Evolutionary conservation across 2,113 vertebrate genomes (phyloP).

Genomic region (Enhydra lutris): DNA sequence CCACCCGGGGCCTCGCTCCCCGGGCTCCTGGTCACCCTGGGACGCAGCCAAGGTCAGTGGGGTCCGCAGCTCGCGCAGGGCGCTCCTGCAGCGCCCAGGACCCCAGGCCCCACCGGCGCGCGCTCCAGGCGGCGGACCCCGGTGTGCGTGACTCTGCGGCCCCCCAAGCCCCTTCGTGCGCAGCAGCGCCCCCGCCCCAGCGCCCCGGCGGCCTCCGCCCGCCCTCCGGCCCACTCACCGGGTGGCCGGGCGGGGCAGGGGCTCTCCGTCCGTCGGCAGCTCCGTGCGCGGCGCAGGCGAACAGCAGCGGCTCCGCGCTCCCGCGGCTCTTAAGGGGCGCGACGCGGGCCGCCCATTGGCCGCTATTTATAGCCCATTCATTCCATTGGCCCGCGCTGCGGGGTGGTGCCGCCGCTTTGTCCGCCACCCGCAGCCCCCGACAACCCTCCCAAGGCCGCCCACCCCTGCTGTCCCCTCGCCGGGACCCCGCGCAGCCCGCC

Average conservation of each 20-base stretch:
- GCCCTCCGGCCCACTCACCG: conserved; percentile 39
- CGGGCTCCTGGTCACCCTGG: neutral
- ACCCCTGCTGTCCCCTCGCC: fast-evolving
- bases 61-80: neutral
- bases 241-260: neutral
- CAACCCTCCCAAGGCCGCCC: neutral
- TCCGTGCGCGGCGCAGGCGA: conserved; percentile 38
- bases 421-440: fast-evolving
- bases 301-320: conserved; percentile 21
- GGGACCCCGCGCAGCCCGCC: fast-evolving
- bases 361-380: conserved; percentile 91
- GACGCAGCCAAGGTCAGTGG: neutral
- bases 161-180: neutral
- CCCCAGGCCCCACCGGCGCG: neutral
- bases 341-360: conserved; percentile 85
- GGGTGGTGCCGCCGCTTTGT: conserved; percentile 49
- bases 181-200: neutral
- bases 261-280: fast-evolving
- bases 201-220: neutral
- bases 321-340: conserved; percentile 86
- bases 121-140: neutral
- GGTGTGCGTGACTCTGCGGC: neutral
- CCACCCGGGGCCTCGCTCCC: neutral
- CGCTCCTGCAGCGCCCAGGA: neutral
- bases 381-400: conserved; percentile 82